Conservation (phyloP, 2,113 vertebrate genomes). For the Gavia stellata region DNA sequence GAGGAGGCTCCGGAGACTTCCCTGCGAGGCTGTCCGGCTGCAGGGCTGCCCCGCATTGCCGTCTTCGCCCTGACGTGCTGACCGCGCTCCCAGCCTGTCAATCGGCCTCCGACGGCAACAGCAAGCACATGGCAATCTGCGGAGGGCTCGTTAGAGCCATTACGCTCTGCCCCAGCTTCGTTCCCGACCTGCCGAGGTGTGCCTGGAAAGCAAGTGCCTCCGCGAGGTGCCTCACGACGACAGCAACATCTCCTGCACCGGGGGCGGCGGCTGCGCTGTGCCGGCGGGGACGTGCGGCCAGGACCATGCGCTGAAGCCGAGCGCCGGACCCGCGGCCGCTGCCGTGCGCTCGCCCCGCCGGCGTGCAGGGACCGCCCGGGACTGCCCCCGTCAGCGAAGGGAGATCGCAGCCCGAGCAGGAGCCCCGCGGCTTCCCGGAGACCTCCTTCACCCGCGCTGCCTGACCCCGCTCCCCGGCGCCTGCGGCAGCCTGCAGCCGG, state of each 20-base stretch:
- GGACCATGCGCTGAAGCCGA: constrained; percentile 14
- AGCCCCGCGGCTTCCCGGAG: neutral
- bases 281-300: neutral
- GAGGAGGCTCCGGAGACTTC: neutral
- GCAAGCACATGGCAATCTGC: constrained; percentile 15
- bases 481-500: neutral
- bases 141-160: neutral
- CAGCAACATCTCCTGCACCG: neutral
- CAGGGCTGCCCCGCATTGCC: neutral
- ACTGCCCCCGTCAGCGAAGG: neutral
- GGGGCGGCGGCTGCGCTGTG: neutral
- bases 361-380: neutral
- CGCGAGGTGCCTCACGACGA: too few relatives aligned
- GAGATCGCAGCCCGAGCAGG: neutral
- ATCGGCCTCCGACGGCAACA: neutral
- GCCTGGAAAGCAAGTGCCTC: neutral
- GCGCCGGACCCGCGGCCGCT: neutral
- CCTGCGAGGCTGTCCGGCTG: neutral
- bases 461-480: neutral
- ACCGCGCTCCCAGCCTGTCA: neutral
- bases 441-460: neutral
- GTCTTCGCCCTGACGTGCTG: neutral
- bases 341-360: neutral
- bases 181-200: neutral
- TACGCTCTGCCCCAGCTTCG: neutral